A percentile compares a stretch with the other conserved stretches of the same genome.
phyloP scores from a whole-genome alignment of 2,113 vertebrate genomes.

The Salvator merianae region DNA sequence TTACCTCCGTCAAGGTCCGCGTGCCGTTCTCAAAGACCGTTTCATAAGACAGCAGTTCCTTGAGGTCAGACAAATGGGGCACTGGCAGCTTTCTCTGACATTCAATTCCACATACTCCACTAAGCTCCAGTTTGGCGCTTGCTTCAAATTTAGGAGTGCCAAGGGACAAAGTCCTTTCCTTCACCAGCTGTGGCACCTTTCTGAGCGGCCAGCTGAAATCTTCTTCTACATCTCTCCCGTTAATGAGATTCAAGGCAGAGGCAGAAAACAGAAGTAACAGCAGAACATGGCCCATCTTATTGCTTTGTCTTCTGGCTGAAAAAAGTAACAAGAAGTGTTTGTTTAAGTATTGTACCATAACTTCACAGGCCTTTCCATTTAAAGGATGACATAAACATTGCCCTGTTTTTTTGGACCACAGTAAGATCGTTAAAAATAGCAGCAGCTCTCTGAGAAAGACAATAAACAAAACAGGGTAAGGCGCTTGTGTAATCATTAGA shows the following conservation, averaged over 20 bases:
- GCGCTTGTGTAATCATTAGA: neutral
- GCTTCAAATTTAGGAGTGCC: conserved; percentile 84
- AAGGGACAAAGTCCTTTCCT: conserved; percentile 83
- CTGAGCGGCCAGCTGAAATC: conserved; percentile 89
- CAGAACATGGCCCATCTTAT: conserved; percentile 81
- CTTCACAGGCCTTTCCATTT: neutral
- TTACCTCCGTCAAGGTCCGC: conserved; percentile 87
- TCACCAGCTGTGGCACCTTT: conserved; percentile 85
- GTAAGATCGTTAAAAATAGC: conserved; percentile 20
- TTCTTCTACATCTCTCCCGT: conserved; percentile 70
- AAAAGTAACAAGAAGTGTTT: conserved; percentile 47
- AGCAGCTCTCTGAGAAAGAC: conserved; percentile 14
- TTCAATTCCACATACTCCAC: conserved; percentile 87
- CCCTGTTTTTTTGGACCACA: conserved; percentile 18
- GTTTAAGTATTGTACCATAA: conserved; percentile 5
- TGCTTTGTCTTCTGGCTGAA: conserved; percentile 73
- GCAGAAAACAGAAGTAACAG: conserved; percentile 78
- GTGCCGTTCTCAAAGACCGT: conserved; percentile 93
- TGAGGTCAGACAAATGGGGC: conserved; percentile 83
- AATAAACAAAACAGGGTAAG: conserved; percentile 17
- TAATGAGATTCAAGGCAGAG: conserved; percentile 67
- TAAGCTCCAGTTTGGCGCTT: conserved; percentile 70
- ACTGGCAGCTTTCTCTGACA: conserved; percentile 83
- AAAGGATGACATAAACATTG: conserved; percentile 22
- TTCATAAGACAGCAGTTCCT: conserved; percentile 89